Evolutionary conservation across 2,888 invertebrate species (phyloP), one percentile per base, ranked within the genome.

Genomic region (Lagria hirta): DNA sequence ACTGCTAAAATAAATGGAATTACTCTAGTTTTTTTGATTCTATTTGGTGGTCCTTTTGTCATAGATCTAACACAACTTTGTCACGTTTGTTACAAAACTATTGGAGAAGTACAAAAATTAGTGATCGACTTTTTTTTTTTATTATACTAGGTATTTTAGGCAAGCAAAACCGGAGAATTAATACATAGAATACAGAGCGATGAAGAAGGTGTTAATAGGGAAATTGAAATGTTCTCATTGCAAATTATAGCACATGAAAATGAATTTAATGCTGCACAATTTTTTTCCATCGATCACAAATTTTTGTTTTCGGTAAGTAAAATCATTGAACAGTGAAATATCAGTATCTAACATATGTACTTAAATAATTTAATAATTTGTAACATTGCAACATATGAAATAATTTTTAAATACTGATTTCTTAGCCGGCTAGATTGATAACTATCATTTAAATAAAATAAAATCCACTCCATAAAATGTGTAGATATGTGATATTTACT

Each of bases 141-240:
- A n/a, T n/a, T n/a, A n/a, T n/a, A n/a, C 43, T 1, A 21, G 15
- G 24, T 34, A 17, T 59, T 60, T 33, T 37, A 65, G 65, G 59
- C 60, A 2, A 54, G 58, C 22, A 54, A 52, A 52, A 54, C 61
- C 7, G 64, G 60, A 6, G 41, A 55, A 18, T 40, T 66, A 17
- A 48, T 66, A 5, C 64, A 66, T 34, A 58, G 64, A 49, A 59
- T 68, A 16, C 59, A 65, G 14, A 58, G 55, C 3, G 51, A 59
- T 12, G 61, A 65, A 28, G 51, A 55, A n/a, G 57, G 60, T 22
- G 46, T 65, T 10, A 58, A 56, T 35, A 60, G 65, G 26, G 59
- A 63, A 52, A 64, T 68, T 4, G 61, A 63, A 46, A 61, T 66
- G 60, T 66, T 66, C 52, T 65, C 67, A 0, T 43, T 68, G 36